These are phyloP conservation scores for Esperia sulphurella DNA, from an alignment of 2,888 invertebrate genomes.

Conservation along the genomic window DNA sequence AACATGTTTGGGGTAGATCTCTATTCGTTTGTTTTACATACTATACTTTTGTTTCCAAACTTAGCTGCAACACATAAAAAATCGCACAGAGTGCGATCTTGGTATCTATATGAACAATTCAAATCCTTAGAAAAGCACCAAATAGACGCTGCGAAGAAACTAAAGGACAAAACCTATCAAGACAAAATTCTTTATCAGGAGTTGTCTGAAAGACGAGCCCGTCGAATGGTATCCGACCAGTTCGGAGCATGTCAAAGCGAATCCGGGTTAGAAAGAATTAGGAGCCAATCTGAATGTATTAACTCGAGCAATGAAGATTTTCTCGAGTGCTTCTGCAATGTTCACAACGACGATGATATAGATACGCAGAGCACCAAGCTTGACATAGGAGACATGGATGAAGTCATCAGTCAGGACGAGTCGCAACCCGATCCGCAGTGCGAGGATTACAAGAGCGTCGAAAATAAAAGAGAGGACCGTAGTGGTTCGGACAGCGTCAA, in stretches of 20 bases:
- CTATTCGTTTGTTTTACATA: no score
- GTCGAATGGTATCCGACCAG: conserved; percentile 48
- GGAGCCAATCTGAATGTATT: conserved; percentile 26
- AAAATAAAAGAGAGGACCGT: conserved; percentile 28
- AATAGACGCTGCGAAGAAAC: conserved; percentile 48
- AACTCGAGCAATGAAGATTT: conserved; percentile 45
- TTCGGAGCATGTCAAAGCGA: conserved; percentile 33
- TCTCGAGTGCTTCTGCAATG: conserved; percentile 48
- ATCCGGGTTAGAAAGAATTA: conserved; percentile 26
- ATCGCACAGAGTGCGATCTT: conserved; percentile 59
- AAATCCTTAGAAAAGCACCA: conserved; percentile 62
- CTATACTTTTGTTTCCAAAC: conserved; percentile 36
- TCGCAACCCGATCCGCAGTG: conserved; percentile 17
- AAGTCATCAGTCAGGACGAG: conserved; percentile 28
- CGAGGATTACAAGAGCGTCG: conserved; percentile 33
- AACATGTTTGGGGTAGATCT: no score
- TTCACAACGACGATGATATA: conserved; percentile 35
- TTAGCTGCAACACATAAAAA: conserved; percentile 45
- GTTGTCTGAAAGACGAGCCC: conserved; percentile 48
- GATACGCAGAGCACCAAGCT: conserved; percentile 18
- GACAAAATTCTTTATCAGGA: conserved; percentile 54
- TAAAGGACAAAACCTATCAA: conserved; percentile 53
- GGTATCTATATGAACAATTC: conserved; percentile 70
- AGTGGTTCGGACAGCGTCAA: conserved; percentile 33
- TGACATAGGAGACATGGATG: conserved; percentile 18